phyloP scores from a whole-genome alignment of 1,140 invertebrate genomes.

The Eueides isabella region DNA sequence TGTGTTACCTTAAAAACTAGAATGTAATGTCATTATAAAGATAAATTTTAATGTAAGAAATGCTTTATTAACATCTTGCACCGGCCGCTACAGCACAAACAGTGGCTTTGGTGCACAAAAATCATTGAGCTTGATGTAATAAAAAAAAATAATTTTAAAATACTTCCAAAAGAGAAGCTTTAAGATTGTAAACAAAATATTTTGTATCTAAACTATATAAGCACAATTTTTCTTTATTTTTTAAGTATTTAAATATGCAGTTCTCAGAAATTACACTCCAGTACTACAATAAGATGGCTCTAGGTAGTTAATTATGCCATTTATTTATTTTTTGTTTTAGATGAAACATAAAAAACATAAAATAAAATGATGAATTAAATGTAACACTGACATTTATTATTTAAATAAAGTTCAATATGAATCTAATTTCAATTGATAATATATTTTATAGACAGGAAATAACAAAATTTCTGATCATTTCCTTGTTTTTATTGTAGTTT shows the following conservation, averaged over 20 bases:
- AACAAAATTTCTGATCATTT: too few relatives aligned
- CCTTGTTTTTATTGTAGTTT: too few relatives aligned
- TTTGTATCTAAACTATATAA: background rate
- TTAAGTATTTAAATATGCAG: background rate
- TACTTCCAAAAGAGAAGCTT: conserved; percentile 1
- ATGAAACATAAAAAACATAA: too few relatives aligned
- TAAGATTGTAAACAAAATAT: conserved; percentile 1
- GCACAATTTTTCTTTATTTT: background rate
- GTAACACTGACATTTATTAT: too few relatives aligned
- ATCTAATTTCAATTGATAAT: too few relatives aligned
- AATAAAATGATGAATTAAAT: too few relatives aligned
- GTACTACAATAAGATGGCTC: too few relatives aligned
- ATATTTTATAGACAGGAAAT: too few relatives aligned
- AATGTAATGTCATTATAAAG: background rate
- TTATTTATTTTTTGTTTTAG: too few relatives aligned
- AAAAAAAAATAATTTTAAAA: background rate
- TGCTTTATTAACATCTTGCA: background rate
- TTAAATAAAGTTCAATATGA: too few relatives aligned
- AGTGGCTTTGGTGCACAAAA: background rate
- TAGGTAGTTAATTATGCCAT: too few relatives aligned
- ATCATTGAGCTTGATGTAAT: background rate
- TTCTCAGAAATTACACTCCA: background rate
- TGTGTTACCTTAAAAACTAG: conserved; percentile 12
- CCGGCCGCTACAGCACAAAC: background rate
- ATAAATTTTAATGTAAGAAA: background rate